Evolutionary conservation across 2,797 vertebrate species (phyloP), one percentile per base, ranked within the genome.

Genomic region (Hapalemur alaotrensis): DNA sequence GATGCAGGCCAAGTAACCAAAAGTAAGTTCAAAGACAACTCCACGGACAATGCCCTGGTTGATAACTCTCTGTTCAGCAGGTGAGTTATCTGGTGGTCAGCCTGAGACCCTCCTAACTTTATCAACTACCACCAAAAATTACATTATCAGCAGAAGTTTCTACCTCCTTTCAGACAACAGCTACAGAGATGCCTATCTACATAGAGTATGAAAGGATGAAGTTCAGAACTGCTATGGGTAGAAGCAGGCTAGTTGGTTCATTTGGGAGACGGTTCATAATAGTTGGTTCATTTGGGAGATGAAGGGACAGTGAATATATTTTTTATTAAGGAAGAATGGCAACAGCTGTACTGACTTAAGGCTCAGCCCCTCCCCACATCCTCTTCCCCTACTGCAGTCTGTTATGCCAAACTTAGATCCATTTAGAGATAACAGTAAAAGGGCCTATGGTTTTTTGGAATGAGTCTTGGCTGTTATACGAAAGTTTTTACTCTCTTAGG

Each of bases 321-420:
- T 8, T 48, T 78, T 50, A 48, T 72, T 93, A 67, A 50, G 41
- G 28, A 91, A 91, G 41, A 82, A 93, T 32, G 17, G 28, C 14
- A 73, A 43, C 17, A 86, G 17, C 59, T 83, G 72, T 87, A 57
- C 30, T 86, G 32, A 54, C 15, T 75, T 61, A 43, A 25, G 38
- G 10, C 38, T 92, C 41, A 61, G 20, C 3, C 1, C 25, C 35
- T 43, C 63, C 63, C 15, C 32, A 17, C 61, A 50, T 12, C 1
- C n/a, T 32, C 0, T 2, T 2, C 2, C 2, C 22, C 4, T 20
- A 65, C 89, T 84, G 48, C 2, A 52, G 15, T 88, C 69, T 85
- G 46, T 97, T 92, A 96, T 75, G 43, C 7, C 48, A 50, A 79
- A 92, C 43, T 87, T 57, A 76, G 81, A 92, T 95, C 57, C 46